Conservation (phyloP, 2,888 invertebrate genomes). For the Hypsopygia costalis region DNA sequence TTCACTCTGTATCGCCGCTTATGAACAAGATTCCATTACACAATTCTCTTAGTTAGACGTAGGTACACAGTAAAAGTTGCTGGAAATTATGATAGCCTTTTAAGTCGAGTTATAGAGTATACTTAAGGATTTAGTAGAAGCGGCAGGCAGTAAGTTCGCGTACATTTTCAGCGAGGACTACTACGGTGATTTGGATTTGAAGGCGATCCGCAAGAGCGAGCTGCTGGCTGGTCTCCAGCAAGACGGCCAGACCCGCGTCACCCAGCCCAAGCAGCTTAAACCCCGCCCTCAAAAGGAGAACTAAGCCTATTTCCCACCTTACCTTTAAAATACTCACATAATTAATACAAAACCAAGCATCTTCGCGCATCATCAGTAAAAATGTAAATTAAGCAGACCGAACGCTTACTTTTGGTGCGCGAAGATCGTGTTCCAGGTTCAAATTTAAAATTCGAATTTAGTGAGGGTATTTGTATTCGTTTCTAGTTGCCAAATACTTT, state of each 20-base stretch:
- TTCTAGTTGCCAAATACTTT: slow-evolving; percentile 75
- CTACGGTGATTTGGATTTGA: slow-evolving; percentile 96
- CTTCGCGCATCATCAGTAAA: slow-evolving; percentile 35
- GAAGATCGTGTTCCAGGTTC: slow-evolving; percentile 54
- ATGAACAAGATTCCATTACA: slow-evolving; percentile 63
- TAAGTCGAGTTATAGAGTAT: slow-evolving; percentile 32
- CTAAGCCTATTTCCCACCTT: slow-evolving; percentile 52
- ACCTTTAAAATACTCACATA: slow-evolving; percentile 71
- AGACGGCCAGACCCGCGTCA: slow-evolving; percentile 72
- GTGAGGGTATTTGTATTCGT: slow-evolving; percentile 60
- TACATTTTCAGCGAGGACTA: slow-evolving; percentile 94
- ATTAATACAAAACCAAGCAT: slow-evolving; percentile 44
- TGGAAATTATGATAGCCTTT: slow-evolving; percentile 54
- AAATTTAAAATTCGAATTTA: slow-evolving; percentile 54
- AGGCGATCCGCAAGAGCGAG: slow-evolving; percentile 96
- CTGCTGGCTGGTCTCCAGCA: slow-evolving; percentile 89
- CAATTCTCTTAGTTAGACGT: slow-evolving; percentile 55
- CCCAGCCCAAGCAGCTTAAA: slow-evolving; percentile 71
- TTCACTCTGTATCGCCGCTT: slow-evolving; percentile 54
- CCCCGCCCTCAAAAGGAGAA: slow-evolving; percentile 81
- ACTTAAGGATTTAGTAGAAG: slow-evolving; percentile 48
- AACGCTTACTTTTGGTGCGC: slow-evolving; percentile 50
- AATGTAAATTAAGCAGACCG: slow-evolving; percentile 23
- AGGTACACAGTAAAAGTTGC: slow-evolving; percentile 54
- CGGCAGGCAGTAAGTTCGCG: slow-evolving; percentile 72